These are phyloP conservation scores for Muraenolepis orangiensis DNA, from an alignment of 2,797 vertebrate genomes.

Conservation along the genomic window DNA sequence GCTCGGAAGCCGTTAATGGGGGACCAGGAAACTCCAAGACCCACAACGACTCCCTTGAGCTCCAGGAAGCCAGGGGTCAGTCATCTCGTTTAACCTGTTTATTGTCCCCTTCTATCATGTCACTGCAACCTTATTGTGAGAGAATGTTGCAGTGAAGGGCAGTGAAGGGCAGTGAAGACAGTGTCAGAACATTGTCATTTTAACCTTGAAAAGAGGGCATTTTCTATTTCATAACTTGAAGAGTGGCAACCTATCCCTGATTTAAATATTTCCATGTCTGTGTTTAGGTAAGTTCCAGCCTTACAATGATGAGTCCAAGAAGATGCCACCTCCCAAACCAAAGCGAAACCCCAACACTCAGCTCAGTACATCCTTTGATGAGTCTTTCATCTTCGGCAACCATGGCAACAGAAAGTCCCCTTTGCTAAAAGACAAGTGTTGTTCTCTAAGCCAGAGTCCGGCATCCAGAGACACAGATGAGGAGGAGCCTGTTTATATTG, in stretches of 20 bases:
- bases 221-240: background rate
- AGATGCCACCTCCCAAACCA: constrained; percentile 92
- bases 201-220: background rate
- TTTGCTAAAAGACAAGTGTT: constrained; percentile 70
- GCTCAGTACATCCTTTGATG: constrained; percentile 93
- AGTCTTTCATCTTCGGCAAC: constrained; percentile 81
- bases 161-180: too few species aligned
- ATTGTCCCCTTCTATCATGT: background rate
- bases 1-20: constrained; percentile 86
- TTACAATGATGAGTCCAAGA: constrained; percentile 87
- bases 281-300: constrained; percentile 67
- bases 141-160: background rate
- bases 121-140: background rate
- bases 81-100: background rate
- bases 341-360: constrained; percentile 96
- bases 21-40: constrained; percentile 63
- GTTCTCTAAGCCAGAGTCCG: constrained; percentile 80
- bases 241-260: background rate
- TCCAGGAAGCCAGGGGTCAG: constrained; percentile 39
- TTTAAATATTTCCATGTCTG: constrained; percentile 7
- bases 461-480: constrained; percentile 78
- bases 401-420: constrained; percentile 74
- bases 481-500: constrained; percentile 94
- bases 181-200: background rate
- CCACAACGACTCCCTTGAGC: constrained; percentile 63